Percentiles rank a stretch among this genome's conserved stretches.
These are phyloP conservation scores for Palythoa grandiflora DNA, from an alignment of 92 coral and sea anemone species.

Conservation along the genomic window DNA sequence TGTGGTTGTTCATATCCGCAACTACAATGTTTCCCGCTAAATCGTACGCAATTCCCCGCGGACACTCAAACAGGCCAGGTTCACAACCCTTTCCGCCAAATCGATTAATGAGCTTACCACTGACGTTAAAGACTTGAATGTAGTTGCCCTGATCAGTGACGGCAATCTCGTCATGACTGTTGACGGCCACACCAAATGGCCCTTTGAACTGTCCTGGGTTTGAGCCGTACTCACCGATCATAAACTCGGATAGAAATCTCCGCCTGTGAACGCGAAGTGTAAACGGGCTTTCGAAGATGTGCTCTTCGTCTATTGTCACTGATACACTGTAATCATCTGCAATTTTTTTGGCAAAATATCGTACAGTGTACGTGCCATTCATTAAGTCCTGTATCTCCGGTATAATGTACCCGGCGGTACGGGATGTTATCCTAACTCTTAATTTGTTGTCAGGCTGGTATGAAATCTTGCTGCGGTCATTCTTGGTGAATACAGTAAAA, in stretches of 20 bases:
- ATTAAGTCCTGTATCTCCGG: conserved; percentile 35
- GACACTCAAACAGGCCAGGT: conserved; percentile 52
- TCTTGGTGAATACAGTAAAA: conserved; percentile 18
- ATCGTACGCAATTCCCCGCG: conserved; percentile 39
- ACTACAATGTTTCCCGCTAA: conserved; percentile 42
- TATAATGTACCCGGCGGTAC: neutral
- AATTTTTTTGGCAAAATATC: conserved; percentile 19
- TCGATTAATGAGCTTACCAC: conserved; percentile 23
- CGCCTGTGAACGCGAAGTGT: conserved; percentile 40
- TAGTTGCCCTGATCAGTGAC: conserved; percentile 30
- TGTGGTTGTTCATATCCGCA: conserved; percentile 47
- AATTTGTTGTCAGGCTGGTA: conserved; percentile 21
- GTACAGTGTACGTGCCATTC: conserved; percentile 33
- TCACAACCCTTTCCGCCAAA: conserved; percentile 40
- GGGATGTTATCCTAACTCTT: conserved; percentile 5
- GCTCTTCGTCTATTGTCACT: conserved; percentile 36
- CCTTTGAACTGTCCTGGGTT: conserved; percentile 37
- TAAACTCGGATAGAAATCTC: conserved; percentile 24
- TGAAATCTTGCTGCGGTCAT: conserved; percentile 29
- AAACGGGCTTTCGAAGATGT: conserved; percentile 40
- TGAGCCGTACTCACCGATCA: conserved; percentile 40
- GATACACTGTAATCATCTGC: conserved; percentile 22
- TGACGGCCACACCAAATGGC: conserved; percentile 32
- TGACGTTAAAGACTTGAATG: conserved; percentile 20
- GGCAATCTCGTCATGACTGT: conserved; percentile 20